phyloP scores from a whole-genome alignment of 2,797 vertebrate species.

The Pseudochaenichthys georgianus region DNA sequence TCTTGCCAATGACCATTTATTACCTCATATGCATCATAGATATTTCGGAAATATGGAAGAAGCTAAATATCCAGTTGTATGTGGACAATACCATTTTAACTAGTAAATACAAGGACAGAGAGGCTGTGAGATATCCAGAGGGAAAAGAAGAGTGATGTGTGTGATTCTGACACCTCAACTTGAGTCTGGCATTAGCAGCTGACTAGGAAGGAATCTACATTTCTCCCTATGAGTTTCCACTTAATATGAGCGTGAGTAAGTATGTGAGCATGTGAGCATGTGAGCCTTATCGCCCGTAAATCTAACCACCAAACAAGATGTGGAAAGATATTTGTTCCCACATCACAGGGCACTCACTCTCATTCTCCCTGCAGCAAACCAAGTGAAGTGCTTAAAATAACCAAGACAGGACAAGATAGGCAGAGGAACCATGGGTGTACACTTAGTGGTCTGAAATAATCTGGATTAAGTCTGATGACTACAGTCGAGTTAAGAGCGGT shows the following conservation, averaged over 20 bases:
- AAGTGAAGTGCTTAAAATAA: conserved; percentile 65
- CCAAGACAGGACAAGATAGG: conserved; percentile 52
- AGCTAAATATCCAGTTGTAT: neutral
- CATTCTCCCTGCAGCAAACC: conserved; percentile 30
- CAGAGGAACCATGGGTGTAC: conserved; percentile 24
- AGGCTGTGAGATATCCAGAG: neutral
- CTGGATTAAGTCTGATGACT: conserved; percentile 60
- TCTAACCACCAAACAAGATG: neutral
- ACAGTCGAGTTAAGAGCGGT: conserved; percentile 19
- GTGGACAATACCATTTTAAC: neutral
- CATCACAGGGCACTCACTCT: neutral
- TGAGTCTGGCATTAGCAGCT: conserved; percentile 11
- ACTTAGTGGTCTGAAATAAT: conserved; percentile 59
- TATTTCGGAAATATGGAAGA: no score
- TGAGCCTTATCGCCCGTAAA: neutral
- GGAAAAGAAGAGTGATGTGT: neutral
- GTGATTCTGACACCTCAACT: conserved; percentile 2
- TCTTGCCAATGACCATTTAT: no score
- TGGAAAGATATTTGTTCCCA: neutral
- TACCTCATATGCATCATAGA: no score
- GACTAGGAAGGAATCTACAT: neutral
- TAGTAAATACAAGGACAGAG: neutral
- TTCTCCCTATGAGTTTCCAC: neutral
- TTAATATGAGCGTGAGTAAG: neutral
- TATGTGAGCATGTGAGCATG: neutral